Percentiles rank a stretch among this genome's conserved stretches.
Evolutionary conservation across 2,113 vertebrate species (phyloP).

Genomic region (Felis chaus): DNA sequence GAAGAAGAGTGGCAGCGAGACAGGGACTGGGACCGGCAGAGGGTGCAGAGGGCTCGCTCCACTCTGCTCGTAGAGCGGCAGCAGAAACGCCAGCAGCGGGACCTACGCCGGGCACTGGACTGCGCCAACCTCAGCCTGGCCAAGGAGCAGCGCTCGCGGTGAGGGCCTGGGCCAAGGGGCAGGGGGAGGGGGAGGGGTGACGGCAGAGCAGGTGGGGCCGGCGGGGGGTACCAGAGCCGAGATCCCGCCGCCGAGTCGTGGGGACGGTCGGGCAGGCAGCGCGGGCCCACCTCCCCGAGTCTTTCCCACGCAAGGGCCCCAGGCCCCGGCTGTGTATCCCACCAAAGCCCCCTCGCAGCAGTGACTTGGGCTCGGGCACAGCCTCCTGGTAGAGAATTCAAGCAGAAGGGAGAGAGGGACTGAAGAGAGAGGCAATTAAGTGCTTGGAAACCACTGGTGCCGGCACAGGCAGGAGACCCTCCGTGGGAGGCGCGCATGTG

Average conservation of each 20-base stretch:
- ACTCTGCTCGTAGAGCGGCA: slow-evolving; percentile 86
- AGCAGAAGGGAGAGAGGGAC: background rate
- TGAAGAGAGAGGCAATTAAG: background rate
- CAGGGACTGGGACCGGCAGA: slow-evolving; percentile 78
- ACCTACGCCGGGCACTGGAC: slow-evolving; percentile 85
- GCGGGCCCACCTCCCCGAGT: background rate
- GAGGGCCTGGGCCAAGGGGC: slow-evolving; percentile 38
- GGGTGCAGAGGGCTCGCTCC: slow-evolving; percentile 69
- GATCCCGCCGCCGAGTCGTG: background rate
- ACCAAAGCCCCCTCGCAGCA: rapidly evolving
- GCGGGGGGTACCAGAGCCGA: rapidly evolving
- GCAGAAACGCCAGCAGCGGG: slow-evolving; percentile 72
- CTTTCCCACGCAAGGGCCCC: background rate
- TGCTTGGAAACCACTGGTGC: background rate
- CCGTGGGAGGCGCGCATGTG: too few relatives aligned
- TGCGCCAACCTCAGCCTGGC: slow-evolving; percentile 85
- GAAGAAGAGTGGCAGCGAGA: slow-evolving; percentile 82
- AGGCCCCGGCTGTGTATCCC: rapidly evolving
- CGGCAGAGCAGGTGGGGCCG: rapidly evolving
- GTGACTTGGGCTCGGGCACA: background rate
- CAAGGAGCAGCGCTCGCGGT: slow-evolving; percentile 84
- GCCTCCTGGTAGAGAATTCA: background rate
- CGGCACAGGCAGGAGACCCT: background rate
- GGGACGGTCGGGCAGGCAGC: rapidly evolving
- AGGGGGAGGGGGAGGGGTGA: rapidly evolving